phyloP scores from a whole-genome alignment of 1,140 invertebrate species.

The Drosophila orena region DNA sequence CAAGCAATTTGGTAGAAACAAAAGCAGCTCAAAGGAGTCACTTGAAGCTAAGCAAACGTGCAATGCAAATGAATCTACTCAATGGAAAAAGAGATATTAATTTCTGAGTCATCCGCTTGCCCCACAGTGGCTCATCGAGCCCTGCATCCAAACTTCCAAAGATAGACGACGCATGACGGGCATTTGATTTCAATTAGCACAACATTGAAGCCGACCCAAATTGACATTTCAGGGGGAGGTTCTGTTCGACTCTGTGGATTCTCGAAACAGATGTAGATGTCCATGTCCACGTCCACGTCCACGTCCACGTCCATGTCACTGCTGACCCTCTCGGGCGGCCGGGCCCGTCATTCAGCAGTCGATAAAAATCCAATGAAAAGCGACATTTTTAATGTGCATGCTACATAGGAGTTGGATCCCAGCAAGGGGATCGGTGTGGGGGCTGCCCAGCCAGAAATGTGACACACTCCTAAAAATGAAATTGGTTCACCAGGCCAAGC shows the following conservation, averaged over 20 bases:
- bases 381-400: slow-evolving; percentile 54
- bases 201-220: slow-evolving; percentile 64
- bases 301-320: slow-evolving; percentile 56
- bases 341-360: slow-evolving; percentile 50
- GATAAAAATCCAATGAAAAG: slow-evolving; percentile 52
- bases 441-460: neutral
- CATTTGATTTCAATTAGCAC: slow-evolving; percentile 55
- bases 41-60: slow-evolving; percentile 43
- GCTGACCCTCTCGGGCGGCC: slow-evolving; percentile 50
- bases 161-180: too few species aligned
- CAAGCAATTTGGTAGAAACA: slow-evolving; percentile 24
- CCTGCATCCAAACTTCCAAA: slow-evolving; percentile 12
- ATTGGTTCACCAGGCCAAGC: neutral
- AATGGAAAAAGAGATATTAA: slow-evolving; percentile 35
- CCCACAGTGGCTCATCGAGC: slow-evolving; percentile 11
- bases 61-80: slow-evolving; percentile 37
- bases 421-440: neutral
- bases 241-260: slow-evolving; percentile 16
- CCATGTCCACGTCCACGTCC: too few species aligned
- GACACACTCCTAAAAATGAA: slow-evolving; percentile 3
- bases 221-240: slow-evolving; percentile 35
- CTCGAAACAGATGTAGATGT: slow-evolving; percentile 63
- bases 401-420: slow-evolving; percentile 38
- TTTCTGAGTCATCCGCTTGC: slow-evolving; percentile 17
- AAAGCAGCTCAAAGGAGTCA: slow-evolving; percentile 46